Evolutionary conservation across 2,113 vertebrate species (phyloP).

Genomic region (Speoplatyrhinus poulsoni): DNA sequence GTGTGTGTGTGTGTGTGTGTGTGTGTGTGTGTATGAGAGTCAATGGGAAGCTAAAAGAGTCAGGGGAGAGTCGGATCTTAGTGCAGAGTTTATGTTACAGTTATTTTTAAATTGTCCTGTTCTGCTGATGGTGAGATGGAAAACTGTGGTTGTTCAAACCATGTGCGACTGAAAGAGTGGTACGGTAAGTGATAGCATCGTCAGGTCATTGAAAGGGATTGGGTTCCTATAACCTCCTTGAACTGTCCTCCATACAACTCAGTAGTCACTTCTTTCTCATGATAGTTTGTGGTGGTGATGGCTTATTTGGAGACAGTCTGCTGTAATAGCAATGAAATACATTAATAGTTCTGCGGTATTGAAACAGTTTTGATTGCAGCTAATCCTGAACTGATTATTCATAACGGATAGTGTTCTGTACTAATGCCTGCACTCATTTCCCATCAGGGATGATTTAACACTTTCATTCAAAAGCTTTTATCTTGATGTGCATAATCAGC

Average conservation of each 20-base stretch:
- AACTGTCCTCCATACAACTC: neutral
- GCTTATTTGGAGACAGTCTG: neutral
- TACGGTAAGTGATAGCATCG: too few relatives aligned
- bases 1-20: conserved; percentile 29
- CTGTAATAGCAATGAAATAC: conserved; percentile 1
- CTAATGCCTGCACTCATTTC: conserved; percentile 48
- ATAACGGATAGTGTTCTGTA: conserved; percentile 57
- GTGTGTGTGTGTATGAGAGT: conserved; percentile 8
- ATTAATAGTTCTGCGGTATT: conserved; percentile 34
- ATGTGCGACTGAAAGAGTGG: too few relatives aligned
- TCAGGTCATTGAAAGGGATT: too few relatives aligned
- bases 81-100: too few relatives aligned
- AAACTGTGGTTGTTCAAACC: too few relatives aligned
- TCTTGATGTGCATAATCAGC: conserved; percentile 54
- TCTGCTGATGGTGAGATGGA: too few relatives aligned
- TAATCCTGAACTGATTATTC: conserved; percentile 64
- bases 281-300: neutral
- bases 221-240: too few relatives aligned
- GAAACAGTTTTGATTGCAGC: conserved; percentile 55
- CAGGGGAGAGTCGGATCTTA: too few relatives aligned
- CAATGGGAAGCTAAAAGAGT: too few relatives aligned
- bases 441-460: conserved; percentile 58
- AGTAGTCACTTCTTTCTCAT: neutral
- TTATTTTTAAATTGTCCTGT: too few relatives aligned
- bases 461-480: conserved; percentile 54